Evolutionary conservation across 2,888 invertebrate genomes (phyloP), one percentile per base, ranked within the genome.

Genomic region (Biston betularia): DNA sequence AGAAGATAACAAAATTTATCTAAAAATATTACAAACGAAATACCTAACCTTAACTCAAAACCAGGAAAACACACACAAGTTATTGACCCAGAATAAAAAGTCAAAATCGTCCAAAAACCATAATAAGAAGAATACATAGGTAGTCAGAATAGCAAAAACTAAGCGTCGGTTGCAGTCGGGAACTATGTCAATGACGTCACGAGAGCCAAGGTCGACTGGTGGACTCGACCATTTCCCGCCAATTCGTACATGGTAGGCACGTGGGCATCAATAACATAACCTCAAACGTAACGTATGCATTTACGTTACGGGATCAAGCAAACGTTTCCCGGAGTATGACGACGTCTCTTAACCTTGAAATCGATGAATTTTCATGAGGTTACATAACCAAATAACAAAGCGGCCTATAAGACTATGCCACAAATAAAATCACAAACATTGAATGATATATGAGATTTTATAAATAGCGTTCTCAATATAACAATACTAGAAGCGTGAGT

Each of bases 111-210:
- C 48, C 15, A 44, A 54, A 63, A 50, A 15, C 54, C 14, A 54
- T 67, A 70, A 74, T 77, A 63, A 74, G 81, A 82, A 83, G 78
- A 82, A 81, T 80, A 80, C 77, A 76, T 79, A 74, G 15, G 14
- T 9, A 38, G 77, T 78, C 77, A 75, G 85, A 84, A 81, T 84
- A 80, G 78, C 78, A 87, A 88, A 89, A 89, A 87, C 83, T 77
- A 58, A 76, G 80, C 76, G 84, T 84, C 84, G 79, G 81, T 83
- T 88, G 87, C 88, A 89, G 85, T 79, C 86, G 83, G 89, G 91
- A 90, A 92, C 88, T 90, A 92, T 90, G 91, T 89, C 90, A 90
- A 80, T 92, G 92, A 91, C 92, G 92, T 92, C 87, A 89, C 76
- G 83, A 75, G 78, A 72, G 70, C 82, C 92, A 93, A 93, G 93